Base-by-base conservation (phyloP, 2,797 vertebrate species). In the Pterois miles region DNA sequence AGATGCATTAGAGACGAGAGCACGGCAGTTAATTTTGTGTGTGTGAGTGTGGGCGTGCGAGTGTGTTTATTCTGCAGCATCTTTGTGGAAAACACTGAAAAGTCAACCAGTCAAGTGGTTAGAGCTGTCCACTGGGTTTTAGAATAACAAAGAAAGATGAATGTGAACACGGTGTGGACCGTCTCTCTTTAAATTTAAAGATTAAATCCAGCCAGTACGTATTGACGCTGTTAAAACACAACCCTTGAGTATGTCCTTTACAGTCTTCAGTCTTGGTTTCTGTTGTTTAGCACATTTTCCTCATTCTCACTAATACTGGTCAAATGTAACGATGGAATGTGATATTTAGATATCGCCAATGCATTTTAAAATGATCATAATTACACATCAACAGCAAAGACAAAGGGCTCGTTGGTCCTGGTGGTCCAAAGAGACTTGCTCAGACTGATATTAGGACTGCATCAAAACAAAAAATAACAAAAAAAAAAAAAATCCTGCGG, bases 1-100 rank as follows among this genome's bases (percentile, higher is more conserved):
- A 92, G 89, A 92, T 91, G 91, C 89, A 92, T 93, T 93, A 90
- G 86, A 86, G 82, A 88, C 69, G 12, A 91, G 86, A 87, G 82
- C 76, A 78, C 83, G 81, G 86, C 89, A 92, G 90, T 92, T 92
- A 85, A 92, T 93, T 93, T 85, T 85, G 79, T 88, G 83, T 74
- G 87, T 86, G 56, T 81, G 71, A 68, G 73, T 66, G 75, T 73
- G 74, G 5, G 50, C 64, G 63, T 38, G 60, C 68, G 77, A 69
- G 68, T 36, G 74, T 82, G 79, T 81, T 74, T 59, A 71, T 76
- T 87, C 76, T 66, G 72, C 54, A 43, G 46, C 43, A 16, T 69
- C 71, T 87, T 68, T 74, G 83, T 66, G 63, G 54, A 46, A 74
- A 56, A 71, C 62, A 68, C 36, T 38, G 43, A 48, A 81, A 89